Base-by-base conservation (phyloP, 53 echinoderm and acorn worm species). In the Zoroaster sp. region DNA sequence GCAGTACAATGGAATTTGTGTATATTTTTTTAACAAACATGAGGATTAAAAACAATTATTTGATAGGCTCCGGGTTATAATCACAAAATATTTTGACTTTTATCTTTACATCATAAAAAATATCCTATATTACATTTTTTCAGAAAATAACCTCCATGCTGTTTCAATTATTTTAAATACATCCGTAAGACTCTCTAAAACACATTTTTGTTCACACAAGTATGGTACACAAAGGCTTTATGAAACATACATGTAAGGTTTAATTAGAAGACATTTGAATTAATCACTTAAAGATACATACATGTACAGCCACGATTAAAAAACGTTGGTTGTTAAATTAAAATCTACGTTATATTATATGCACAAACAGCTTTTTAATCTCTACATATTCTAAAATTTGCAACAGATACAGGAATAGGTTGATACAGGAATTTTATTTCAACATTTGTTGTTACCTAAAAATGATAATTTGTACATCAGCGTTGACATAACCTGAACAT, bases 51-150 rank as follows among this genome's bases (percentile, higher is more conserved):
- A 59, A 25, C 25, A 59, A 28, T 25, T 28, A 18, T 28, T 9
- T 25, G n/a, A 2, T 28, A 59, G 63, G 63, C 63, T 28, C 23
- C 21, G 63, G 30, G 63, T 28, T 21, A 59, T 28, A 59, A 59
- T 59, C 63, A 59, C 63, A 59, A 59, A 7, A 59, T 59, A 28
- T 59, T 59, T 59, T 25, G 63, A 59, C 28, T 59, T 59, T 21
- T 59, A 7, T 23, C 8, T 54, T 59, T 59, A 59, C 63, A 59
- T 59, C 63, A 59, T 59, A 59, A 82, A 82, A 81, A 82, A 82
- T 82, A 82, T 66, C 82, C 31, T 82, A 78, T 78, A 55, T 67
- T 82, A 82, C 82, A 82, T 66, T 82, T n/a, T n/a, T 82, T 66
- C 82, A 82, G 65, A 67, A 82, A 82, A 82, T 67, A 67, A 67